These are phyloP conservation scores for Channa striata DNA, from an alignment of 2,797 vertebrate genomes.

Conservation along the genomic window DNA sequence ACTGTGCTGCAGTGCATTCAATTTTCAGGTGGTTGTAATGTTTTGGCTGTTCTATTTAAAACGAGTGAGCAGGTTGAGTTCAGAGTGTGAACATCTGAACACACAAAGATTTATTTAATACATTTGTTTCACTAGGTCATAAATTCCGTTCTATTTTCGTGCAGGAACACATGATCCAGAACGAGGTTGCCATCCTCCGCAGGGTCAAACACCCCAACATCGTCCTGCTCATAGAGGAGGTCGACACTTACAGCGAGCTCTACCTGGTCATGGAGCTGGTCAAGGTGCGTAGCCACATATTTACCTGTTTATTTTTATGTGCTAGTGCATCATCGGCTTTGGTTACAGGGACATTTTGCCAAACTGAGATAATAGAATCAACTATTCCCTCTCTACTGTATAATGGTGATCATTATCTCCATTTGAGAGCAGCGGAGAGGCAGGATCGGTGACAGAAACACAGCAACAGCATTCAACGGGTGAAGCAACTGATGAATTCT, in stretches of 20 bases:
- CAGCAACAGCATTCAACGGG: slow-evolving; percentile 24
- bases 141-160: neutral
- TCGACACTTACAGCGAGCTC: slow-evolving; percentile 96
- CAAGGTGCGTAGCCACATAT: slow-evolving; percentile 79
- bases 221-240: slow-evolving; percentile 96
- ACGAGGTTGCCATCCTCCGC: slow-evolving; percentile 96
- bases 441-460: slow-evolving; percentile 34
- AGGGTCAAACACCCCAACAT: slow-evolving; percentile 98
- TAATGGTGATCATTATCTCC: slow-evolving; percentile 45
- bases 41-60: too few relatives aligned
- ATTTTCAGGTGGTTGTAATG: too few relatives aligned
- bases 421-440: slow-evolving; percentile 9
- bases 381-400: neutral
- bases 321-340: slow-evolving; percentile 2
- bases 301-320: slow-evolving; percentile 9
- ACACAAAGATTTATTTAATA: neutral
- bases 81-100: too few relatives aligned
- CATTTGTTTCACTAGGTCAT: neutral
- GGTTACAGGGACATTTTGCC: neutral
- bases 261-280: slow-evolving; percentile 99
- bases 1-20: too few relatives aligned
- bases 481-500: slow-evolving; percentile 54
- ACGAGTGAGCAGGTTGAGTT: too few relatives aligned
- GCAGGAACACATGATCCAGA: slow-evolving; percentile 99
- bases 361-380: neutral